Base-by-base conservation (phyloP, 2,113 vertebrate species). In the Stegostoma tigrinum region DNA sequence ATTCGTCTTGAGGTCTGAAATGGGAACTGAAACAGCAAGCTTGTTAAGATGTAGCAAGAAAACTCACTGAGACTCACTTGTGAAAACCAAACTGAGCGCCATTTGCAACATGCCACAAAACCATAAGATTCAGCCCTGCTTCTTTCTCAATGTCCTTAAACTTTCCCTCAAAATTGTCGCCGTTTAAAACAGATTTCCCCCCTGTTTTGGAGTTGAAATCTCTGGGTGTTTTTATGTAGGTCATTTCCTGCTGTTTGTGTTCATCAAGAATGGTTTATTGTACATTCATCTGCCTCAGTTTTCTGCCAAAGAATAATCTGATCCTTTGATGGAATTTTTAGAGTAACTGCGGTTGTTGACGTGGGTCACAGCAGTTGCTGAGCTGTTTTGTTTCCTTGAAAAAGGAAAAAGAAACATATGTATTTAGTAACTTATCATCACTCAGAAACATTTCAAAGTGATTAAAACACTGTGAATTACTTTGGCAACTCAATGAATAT, bases 221-320 rank as follows among this genome's bases (percentile, higher is more conserved):
- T 91, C 87, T 64, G 55, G 15, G 21, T 93, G 34, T 38, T 38
- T 93, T 93, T 93, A 93, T 93, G 23, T 66, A 66, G 89, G 61
- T 66, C 89, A 93, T 93, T 93, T 93, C 89, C 61, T 93, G 55
- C n/a, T 93, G 61, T 91, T 91, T 91, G 87, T 91, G 14, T 34
- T 38, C 34, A 93, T 66, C 89, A 93, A 91, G 89, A 93, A 93
- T 38, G 6, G n/a, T n/a, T 93, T 66, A 93, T 93, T 93, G 61
- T 93, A 61, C 61, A 66, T 93, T 93, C 89, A 93, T 93, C 89
- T 66, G 30, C 64, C 89, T 66, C 66, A 38, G 17, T 21, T 64
- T 42, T 93, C 89, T 93, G 61, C 55, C 89, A 93, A 67, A 61
- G 42, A 24, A 93, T 38, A n/a, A 93, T 93, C 67, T 64, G n/a